Base-by-base conservation (phyloP, 2,888 invertebrate species). In the Clistopyga incitator region DNA sequence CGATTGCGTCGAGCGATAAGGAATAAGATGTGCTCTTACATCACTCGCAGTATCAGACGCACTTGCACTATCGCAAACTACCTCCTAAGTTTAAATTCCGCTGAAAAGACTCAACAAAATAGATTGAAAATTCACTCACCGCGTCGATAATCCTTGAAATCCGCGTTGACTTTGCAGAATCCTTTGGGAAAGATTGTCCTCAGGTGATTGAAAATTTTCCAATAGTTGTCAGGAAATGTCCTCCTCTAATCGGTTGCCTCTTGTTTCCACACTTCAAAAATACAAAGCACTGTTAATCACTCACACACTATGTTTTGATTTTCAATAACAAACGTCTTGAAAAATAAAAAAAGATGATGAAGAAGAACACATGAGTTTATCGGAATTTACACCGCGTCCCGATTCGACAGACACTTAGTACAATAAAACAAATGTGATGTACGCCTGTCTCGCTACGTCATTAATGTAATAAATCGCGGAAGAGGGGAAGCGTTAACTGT, bases 281-380 rank as follows among this genome's bases (percentile, higher is more conserved):
- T 65, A 71, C 70, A 42, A 71, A 65, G 71, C 76, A 79, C 82
- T 23, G 52, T 82, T 45, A 38, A 78, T 71, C 78, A 74, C 72
- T 68, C 74, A 38, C 77, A 64, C 71, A 79, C 72, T 45, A 6
- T 38, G 23, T 64, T 61, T 18, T 64, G 25, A 77, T 65, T 2
- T 59, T 20, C 6, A 23, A 11, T 13, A 56, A 56, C 2, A 56
- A 59, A 59, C 15, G 25, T 29, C 13, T 59, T 13, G 6, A 11
- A 15, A 38, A 29, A 29, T 4, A 2, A 29, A 38, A 8, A 38
- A 10, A 8, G n/a, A n/a, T n/a, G n/a, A n/a, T n/a, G n/a, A n/a
- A n/a, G n/a, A 38, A 38, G 10, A 10, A 38, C 38, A 38, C 38
- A 38, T 38, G 10, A 38, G 38, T 38, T 38, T 38, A 38, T 38